These are phyloP conservation scores for Aspidoscelis tigris DNA, from an alignment of 2,113 vertebrate genomes.

Conservation along the genomic window DNA sequence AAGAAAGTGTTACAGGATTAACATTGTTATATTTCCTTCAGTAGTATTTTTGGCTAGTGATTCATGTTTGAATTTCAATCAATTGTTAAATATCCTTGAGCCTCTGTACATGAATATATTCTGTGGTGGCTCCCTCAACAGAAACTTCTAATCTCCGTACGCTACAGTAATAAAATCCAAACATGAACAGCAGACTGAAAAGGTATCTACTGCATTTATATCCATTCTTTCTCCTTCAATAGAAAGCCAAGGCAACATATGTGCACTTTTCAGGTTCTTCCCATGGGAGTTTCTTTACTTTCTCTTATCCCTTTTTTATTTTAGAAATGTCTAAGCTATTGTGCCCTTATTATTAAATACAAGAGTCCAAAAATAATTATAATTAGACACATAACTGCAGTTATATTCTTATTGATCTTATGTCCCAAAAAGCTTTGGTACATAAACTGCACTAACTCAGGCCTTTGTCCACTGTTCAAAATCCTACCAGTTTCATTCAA, in stretches of 20 bases:
- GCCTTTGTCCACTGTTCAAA: not conserved
- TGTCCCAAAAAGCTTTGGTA: not conserved
- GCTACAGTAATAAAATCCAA: not conserved
- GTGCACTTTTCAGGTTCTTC: no score
- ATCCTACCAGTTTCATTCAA: not conserved
- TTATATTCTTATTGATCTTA: not conserved
- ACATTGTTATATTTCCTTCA: not conserved
- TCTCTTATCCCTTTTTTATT: not conserved
- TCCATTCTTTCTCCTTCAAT: no score
- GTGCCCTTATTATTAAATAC: not conserved
- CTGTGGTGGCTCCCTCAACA: not conserved
- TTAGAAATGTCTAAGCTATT: not conserved
- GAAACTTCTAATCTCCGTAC: not conserved
- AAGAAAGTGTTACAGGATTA: not conserved
- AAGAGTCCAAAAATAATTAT: not conserved
- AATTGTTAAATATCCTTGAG: not conserved
- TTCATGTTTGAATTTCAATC: not conserved
- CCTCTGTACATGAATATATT: not conserved
- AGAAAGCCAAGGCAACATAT: no score
- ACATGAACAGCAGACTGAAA: no score
- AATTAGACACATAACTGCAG: not conserved
- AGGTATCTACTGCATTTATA: no score
- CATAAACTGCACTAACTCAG: not conserved
- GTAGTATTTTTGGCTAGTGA: not conserved
- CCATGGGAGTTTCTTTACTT: not conserved